These are phyloP conservation scores for Lobophora halterata DNA, from an alignment of 2,888 invertebrate genomes.

Conservation along the genomic window DNA sequence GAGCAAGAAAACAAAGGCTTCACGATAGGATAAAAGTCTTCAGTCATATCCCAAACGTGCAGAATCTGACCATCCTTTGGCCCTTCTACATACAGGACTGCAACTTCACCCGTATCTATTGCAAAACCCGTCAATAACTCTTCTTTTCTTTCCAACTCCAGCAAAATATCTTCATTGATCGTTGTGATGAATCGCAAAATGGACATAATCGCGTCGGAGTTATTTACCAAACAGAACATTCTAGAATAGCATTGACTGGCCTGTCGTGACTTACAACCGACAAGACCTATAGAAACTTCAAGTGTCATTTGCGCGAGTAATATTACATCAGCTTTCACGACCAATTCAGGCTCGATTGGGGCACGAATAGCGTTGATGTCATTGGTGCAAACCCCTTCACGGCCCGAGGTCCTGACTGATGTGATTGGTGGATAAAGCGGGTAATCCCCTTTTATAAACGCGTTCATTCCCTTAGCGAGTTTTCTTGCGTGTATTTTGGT, in stretches of 20 bases:
- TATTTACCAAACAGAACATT: slow-evolving; percentile 48
- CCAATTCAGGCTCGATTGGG: slow-evolving; percentile 36
- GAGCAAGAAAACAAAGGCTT: slow-evolving; percentile 57
- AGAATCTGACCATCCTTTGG: slow-evolving; percentile 56
- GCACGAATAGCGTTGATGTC: slow-evolving; percentile 56
- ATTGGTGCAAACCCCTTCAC: slow-evolving; percentile 60
- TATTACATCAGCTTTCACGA: slow-evolving; percentile 49
- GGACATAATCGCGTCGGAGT: slow-evolving; percentile 37
- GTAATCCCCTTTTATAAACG: slow-evolving; percentile 54
- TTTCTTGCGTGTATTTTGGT: slow-evolving; percentile 56
- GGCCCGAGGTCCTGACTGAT: slow-evolving; percentile 31
- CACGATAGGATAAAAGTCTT: slow-evolving; percentile 47
- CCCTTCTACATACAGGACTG: slow-evolving; percentile 61
- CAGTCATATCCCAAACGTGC: slow-evolving; percentile 56
- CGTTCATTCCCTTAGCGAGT: slow-evolving; percentile 49
- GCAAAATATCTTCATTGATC: slow-evolving; percentile 46
- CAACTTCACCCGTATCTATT: slow-evolving; percentile 54
- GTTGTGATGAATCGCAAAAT: slow-evolving; percentile 45
- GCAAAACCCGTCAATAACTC: slow-evolving; percentile 61
- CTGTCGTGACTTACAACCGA: slow-evolving; percentile 55
- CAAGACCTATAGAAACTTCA: slow-evolving; percentile 59
- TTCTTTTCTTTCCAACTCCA: slow-evolving; percentile 26
- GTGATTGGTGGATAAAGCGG: slow-evolving; percentile 52
- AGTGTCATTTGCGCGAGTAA: slow-evolving; percentile 64
- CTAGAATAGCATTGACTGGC: slow-evolving; percentile 47